Evolutionary conservation across 1,140 invertebrate species (phyloP).

Genomic region (Saccostrea glomerata): DNA sequence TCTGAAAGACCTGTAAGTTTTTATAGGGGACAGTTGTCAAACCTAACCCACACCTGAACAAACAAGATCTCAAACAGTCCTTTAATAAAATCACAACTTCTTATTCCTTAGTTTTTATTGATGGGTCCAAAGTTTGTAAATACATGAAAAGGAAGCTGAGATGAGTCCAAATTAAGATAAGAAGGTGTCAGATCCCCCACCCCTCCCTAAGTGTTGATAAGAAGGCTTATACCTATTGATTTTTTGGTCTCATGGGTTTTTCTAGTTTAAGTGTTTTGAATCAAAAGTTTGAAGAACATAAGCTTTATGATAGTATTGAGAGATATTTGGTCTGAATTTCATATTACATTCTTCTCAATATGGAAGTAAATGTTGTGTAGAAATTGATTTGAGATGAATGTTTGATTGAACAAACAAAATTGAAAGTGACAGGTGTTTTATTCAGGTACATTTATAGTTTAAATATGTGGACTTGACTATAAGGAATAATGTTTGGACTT

Average conservation of each 20-base stretch:
- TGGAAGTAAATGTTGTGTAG: neutral
- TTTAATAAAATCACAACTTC: neutral
- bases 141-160: neutral
- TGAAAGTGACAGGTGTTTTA: neutral
- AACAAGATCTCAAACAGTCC: neutral
- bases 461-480: neutral
- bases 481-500: neutral
- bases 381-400: neutral
- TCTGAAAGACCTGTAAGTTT: neutral
- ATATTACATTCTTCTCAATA: neutral
- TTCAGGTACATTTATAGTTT: too few relatives aligned
- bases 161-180: too few relatives aligned
- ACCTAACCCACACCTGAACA: neutral
- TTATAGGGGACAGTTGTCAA: neutral
- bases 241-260: too few relatives aligned
- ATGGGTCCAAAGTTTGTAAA: neutral
- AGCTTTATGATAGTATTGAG: neutral
- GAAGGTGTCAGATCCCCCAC: too few relatives aligned
- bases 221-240: too few relatives aligned
- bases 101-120: neutral
- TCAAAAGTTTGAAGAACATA: neutral
- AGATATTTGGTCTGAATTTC: neutral
- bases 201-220: too few relatives aligned
- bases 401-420: constrained; percentile 13
- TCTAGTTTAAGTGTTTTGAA: neutral